These are phyloP conservation scores for Tetramorium alpestre DNA, from an alignment of 1,140 invertebrate genomes.

Conservation along the genomic window DNA sequence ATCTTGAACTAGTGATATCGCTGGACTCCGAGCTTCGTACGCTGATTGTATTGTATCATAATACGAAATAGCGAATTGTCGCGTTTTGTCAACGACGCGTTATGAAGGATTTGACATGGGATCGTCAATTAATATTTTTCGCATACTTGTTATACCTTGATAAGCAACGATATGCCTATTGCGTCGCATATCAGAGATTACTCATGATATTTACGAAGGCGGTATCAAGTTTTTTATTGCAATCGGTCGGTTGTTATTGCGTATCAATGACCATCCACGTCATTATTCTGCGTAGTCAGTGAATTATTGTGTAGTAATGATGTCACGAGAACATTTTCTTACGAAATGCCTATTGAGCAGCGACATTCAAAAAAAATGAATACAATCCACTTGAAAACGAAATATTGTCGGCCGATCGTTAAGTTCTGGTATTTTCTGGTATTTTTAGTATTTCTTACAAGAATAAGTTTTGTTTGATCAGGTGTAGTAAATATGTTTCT, in stretches of 20 bases:
- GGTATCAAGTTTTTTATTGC: constrained; percentile 28
- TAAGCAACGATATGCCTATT: not conserved
- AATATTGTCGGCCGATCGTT: not conserved
- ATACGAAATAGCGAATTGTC: not conserved
- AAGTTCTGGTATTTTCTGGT: not conserved
- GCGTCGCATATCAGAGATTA: not conserved
- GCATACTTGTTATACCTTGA: not conserved
- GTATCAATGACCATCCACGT: not conserved
- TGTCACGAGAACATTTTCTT: constrained; percentile 54
- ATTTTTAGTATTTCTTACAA: not conserved
- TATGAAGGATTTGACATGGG: not conserved
- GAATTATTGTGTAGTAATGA: constrained; percentile 60
- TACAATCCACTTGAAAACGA: not conserved
- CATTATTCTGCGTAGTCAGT: constrained; percentile 58
- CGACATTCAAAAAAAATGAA: not conserved
- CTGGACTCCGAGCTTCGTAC: not conserved
- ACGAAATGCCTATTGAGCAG: constrained; percentile 34
- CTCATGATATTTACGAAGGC: constrained; percentile 19
- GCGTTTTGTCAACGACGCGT: not conserved
- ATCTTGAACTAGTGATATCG: not conserved
- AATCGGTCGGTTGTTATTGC: not conserved
- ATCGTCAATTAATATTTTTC: not conserved
- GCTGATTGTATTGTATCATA: not conserved
- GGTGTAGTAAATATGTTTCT: not conserved
- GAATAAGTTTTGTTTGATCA: not conserved